phyloP scores from a whole-genome alignment of 2,888 invertebrate species.

The Rutpela maculata region DNA sequence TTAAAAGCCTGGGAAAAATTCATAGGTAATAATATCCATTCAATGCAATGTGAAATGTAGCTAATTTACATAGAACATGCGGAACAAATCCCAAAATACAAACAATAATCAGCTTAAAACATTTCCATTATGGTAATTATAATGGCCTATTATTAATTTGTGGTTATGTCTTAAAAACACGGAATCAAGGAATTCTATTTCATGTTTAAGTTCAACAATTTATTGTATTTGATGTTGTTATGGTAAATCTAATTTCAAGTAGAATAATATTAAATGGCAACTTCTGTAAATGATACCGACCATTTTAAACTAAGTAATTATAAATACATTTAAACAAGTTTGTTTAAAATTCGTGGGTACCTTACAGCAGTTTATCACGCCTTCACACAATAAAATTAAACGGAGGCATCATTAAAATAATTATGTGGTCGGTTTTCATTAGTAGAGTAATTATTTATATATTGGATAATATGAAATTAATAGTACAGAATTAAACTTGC shows the following conservation, averaged over 20 bases:
- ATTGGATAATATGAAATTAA: not conserved
- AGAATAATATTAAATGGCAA: not conserved
- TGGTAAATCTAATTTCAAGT: constrained; percentile 3
- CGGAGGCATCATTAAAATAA: not conserved
- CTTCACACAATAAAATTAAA: constrained; percentile 2
- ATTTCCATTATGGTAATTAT: constrained; percentile 61
- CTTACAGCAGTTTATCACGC: not conserved
- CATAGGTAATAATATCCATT: constrained; percentile 18
- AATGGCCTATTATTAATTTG: constrained; percentile 59
- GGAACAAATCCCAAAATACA: constrained; percentile 53
- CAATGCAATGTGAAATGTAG: constrained; percentile 38
- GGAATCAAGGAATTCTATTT: constrained; percentile 43
- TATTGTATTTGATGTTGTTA: constrained; percentile 19
- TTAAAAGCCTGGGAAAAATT: constrained; percentile 10
- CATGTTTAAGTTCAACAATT: constrained; percentile 35
- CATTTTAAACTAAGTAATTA: not conserved
- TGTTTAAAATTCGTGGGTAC: not conserved
- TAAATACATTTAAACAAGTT: not conserved
- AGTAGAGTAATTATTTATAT: not conserved
- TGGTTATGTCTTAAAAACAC: constrained; percentile 53
- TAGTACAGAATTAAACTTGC: too few species aligned
- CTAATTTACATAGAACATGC: constrained; percentile 51
- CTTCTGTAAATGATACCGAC: not conserved
- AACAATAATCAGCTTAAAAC: constrained; percentile 57
- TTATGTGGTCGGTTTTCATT: not conserved